Evolutionary conservation across 2,797 vertebrate genomes (phyloP), one percentile per base, ranked within the genome.

Genomic region (Acanthurus lineatus): DNA sequence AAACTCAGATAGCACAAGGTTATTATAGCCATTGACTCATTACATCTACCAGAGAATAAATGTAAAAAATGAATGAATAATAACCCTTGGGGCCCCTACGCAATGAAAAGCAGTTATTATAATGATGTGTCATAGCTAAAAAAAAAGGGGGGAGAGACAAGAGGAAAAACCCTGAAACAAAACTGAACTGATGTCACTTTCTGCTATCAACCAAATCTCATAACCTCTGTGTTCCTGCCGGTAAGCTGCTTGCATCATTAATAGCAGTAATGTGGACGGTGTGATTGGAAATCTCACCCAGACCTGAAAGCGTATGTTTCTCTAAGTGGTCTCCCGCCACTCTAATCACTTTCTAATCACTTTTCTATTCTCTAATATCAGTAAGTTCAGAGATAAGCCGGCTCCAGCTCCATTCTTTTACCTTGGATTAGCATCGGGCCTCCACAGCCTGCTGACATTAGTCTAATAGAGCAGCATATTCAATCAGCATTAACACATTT

Each of bases 341-440:
- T 91, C 89, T 92, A 92, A 93, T 94, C 91, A 93, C 86, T 89
- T 90, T 89, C 86, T 87, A 89, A 92, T 90, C 89, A 91, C 87
- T 90, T 91, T 91, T 71, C 85, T 82, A 48, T 89, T 83, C 85
- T 88, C 83, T 86, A 90, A 94, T 90, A 86, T 92, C 78, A 82
- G 79, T 81, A 88, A 89, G 38, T 83, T 91, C 65, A 47, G 48
- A 77, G 85, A 79, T 89, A 89, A 90, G 25, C 90, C 66, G 70
- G 60, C 54, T 81, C 15, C 74, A 22, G 77, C 78, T 79, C 81
- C 81, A 82, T 87, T 90, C 83, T 83, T 58, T 89, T 82, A 81
- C 42, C 74, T 70, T 80, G 92, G 91, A 92, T 94, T 93, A 92
- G 72, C 81, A 81, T 67, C 0, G 2, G 62, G 45, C 72, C 75